These are phyloP conservation scores for Drosophila asahinai DNA, from an alignment of 1,140 invertebrate genomes.

Conservation along the genomic window DNA sequence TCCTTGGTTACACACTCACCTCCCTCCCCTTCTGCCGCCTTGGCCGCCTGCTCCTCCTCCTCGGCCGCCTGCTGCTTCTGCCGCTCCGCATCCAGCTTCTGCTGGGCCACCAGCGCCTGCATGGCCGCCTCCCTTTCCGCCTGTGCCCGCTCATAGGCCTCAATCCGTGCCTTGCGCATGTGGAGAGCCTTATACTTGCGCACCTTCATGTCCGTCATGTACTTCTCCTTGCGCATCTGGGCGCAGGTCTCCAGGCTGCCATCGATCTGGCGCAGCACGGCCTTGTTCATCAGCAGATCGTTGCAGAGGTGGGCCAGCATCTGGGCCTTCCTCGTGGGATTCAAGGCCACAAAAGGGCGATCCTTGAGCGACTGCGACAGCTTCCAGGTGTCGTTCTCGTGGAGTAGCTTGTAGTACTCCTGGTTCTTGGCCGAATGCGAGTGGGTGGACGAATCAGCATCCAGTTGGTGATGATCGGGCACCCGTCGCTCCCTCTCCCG, in stretches of 20 bases:
- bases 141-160: constrained; percentile 89
- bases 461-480: constrained; percentile 92
- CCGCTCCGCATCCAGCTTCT: constrained; percentile 73
- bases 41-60: constrained; percentile 5
- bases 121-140: constrained; percentile 85
- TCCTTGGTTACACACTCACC: constrained; percentile 3
- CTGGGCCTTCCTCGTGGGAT: constrained; percentile 93
- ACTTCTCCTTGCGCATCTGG: constrained; percentile 92
- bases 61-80: constrained; percentile 43
- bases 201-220: constrained; percentile 94
- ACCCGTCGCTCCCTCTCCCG: constrained; percentile 91
- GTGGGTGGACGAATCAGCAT: constrained; percentile 87
- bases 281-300: constrained; percentile 96
- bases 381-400: constrained; percentile 91
- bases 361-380: constrained; percentile 90
- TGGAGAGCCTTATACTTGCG: constrained; percentile 92
- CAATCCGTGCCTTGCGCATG: constrained; percentile 90
- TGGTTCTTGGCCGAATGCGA: constrained; percentile 90
- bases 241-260: constrained; percentile 90
- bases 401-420: constrained; percentile 91
- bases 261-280: constrained; percentile 93
- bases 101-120: constrained; percentile 72
- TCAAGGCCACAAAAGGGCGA: constrained; percentile 94
- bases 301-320: constrained; percentile 96
- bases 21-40: not conserved